phyloP scores from a whole-genome alignment of 2,797 vertebrate genomes.

The Diplodus sargus region DNA sequence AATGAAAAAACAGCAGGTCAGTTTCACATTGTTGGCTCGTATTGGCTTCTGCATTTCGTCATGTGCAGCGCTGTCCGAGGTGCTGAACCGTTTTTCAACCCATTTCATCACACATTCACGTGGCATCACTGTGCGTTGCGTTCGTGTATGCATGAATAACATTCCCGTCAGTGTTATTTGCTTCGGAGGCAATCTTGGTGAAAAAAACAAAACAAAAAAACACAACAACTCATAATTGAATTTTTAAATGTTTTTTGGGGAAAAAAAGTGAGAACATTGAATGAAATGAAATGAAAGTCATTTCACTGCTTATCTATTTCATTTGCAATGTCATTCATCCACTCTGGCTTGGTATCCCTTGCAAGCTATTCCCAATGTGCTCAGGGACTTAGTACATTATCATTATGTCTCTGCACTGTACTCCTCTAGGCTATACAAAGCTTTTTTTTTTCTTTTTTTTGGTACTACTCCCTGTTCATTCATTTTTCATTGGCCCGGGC shows the following conservation, averaged over 20 bases:
- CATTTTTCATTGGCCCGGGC: constrained; percentile 70
- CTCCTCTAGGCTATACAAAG: constrained; percentile 76
- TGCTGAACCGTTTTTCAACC: constrained; percentile 37
- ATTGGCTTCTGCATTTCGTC: constrained; percentile 27
- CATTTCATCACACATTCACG: constrained; percentile 42
- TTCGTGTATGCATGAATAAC: not conserved
- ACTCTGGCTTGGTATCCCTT: constrained; percentile 38
- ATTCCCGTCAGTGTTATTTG: not conserved
- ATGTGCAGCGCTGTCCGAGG: constrained; percentile 28
- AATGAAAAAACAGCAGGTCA: not conserved
- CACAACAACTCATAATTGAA: constrained; percentile 19
- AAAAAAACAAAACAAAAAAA: not conserved
- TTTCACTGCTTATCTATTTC: constrained; percentile 28
- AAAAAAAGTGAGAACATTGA: constrained; percentile 9
- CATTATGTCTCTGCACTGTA: constrained; percentile 69
- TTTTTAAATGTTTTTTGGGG: constrained; percentile 40
- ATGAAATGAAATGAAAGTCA: constrained; percentile 32
- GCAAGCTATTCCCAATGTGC: constrained; percentile 62
- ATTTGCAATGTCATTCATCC: constrained; percentile 62
- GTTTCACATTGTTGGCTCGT: not conserved
- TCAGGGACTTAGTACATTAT: constrained; percentile 67
- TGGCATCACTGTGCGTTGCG: not conserved
- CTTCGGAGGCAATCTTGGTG: not conserved
- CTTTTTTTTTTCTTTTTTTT: constrained; percentile 21
- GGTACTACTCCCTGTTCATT: constrained; percentile 65